Conservation (phyloP, 1,140 invertebrate species). For the Nasonia vitripennis region DNA sequence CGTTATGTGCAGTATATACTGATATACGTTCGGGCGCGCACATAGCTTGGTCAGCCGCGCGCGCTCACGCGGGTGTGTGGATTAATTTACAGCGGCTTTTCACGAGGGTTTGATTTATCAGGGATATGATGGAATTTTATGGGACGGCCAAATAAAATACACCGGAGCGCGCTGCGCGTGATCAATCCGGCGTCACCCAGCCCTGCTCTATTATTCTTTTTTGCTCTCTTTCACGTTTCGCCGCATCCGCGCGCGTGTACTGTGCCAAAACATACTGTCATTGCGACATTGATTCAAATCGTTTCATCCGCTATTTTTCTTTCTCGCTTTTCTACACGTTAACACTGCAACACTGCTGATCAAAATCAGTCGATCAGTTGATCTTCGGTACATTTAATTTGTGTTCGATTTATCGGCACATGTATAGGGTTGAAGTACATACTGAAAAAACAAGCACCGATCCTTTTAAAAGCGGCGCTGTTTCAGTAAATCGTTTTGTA, state of each 20-base stretch:
- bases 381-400: too few relatives aligned
- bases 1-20: not conserved
- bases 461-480: too few relatives aligned
- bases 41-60: not conserved
- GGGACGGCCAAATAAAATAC: conserved; percentile 33
- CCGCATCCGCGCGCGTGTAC: not conserved
- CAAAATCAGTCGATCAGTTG: not conserved
- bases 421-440: too few relatives aligned
- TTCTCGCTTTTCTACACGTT: not conserved
- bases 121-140: conserved; percentile 63
- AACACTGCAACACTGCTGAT: not conserved
- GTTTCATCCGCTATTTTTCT: not conserved
- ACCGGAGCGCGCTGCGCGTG: conserved; percentile 17
- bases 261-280: not conserved
- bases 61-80: conserved; percentile 34
- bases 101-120: conserved; percentile 55
- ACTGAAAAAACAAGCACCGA: too few relatives aligned
- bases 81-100: conserved; percentile 61
- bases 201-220: not conserved
- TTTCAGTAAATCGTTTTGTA: too few relatives aligned
- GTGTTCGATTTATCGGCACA: too few relatives aligned
- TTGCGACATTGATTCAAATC: conserved; percentile 13
- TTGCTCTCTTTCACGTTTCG: not conserved
- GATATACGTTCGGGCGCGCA: not conserved
- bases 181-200: conserved; percentile 35